Conservation (phyloP, 2,113 vertebrate genomes). For the Cyanoramphus novaezelandiae region DNA sequence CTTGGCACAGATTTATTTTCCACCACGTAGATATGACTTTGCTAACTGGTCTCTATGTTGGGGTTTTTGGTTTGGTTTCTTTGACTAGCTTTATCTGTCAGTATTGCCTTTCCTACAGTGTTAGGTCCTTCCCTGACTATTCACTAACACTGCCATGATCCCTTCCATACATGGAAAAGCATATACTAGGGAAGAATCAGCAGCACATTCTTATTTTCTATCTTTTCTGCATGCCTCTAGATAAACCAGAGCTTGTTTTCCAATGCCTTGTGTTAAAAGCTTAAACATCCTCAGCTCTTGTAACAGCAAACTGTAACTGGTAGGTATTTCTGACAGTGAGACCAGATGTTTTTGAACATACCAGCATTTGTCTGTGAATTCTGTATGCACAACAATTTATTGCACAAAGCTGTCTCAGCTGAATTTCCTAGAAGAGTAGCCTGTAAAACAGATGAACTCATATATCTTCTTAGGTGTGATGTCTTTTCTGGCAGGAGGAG, state of each 20-base stretch:
- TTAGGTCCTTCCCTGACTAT: not conserved
- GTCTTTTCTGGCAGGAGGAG: conserved; percentile 1
- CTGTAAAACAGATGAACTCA: conserved; percentile 43
- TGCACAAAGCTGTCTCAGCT: conserved; percentile 23
- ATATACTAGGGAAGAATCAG: not conserved
- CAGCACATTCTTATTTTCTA: not conserved
- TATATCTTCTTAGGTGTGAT: conserved; percentile 42
- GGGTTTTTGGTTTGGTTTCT: not conserved
- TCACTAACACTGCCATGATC: not conserved
- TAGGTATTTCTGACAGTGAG: not conserved
- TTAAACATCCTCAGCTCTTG: not conserved
- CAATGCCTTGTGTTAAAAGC: not conserved
- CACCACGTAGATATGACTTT: not conserved
- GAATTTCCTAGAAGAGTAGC: conserved; percentile 29
- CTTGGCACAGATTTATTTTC: not conserved
- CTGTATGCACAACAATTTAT: conserved; percentile 15
- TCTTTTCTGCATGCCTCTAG: not conserved
- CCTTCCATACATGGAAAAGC: not conserved
- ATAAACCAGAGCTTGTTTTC: not conserved
- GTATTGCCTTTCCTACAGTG: not conserved
- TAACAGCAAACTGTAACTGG: not conserved
- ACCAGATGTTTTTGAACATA: conserved; percentile 28
- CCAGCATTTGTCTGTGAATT: conserved; percentile 21
- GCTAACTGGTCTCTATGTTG: not conserved
- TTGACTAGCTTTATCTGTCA: not conserved